phyloP scores from a whole-genome alignment of 2,113 vertebrate species.

The Phoxinus phoxinus region DNA sequence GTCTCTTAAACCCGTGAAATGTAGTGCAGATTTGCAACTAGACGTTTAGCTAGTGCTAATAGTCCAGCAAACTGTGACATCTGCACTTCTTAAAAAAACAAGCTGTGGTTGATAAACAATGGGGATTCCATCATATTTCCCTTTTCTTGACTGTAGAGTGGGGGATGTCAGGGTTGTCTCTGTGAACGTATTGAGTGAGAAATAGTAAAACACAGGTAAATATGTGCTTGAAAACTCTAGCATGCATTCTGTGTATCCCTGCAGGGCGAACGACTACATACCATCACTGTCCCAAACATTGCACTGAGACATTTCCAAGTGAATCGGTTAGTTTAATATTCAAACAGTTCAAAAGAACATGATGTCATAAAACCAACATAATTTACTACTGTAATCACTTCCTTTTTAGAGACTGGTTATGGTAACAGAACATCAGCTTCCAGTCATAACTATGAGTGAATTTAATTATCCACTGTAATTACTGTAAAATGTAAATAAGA shows the following conservation, averaged over 20 bases:
- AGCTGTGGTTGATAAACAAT: neutral
- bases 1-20: neutral
- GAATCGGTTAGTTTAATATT: neutral
- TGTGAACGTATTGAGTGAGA: neutral
- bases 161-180: neutral
- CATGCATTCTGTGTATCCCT: neutral
- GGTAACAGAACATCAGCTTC: neutral
- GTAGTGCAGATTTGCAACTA: neutral
- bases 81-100: conserved; percentile 1
- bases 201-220: neutral
- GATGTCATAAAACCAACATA: neutral
- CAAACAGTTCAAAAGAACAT: neutral
- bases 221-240: neutral
- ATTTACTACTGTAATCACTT: neutral
- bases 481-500: neutral
- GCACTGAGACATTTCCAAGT: neutral
- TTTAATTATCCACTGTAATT: neutral
- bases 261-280: neutral
- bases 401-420: neutral
- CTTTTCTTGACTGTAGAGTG: neutral
- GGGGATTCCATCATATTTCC: neutral
- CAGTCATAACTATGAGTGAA: neutral
- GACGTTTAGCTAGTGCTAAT: neutral
- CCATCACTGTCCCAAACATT: neutral
- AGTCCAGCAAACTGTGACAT: neutral